A percentile compares a stretch with the other conserved stretches of the same genome.
phyloP scores from a whole-genome alignment of 2,888 invertebrate genomes.

The Luffia ferchaultella region DNA sequence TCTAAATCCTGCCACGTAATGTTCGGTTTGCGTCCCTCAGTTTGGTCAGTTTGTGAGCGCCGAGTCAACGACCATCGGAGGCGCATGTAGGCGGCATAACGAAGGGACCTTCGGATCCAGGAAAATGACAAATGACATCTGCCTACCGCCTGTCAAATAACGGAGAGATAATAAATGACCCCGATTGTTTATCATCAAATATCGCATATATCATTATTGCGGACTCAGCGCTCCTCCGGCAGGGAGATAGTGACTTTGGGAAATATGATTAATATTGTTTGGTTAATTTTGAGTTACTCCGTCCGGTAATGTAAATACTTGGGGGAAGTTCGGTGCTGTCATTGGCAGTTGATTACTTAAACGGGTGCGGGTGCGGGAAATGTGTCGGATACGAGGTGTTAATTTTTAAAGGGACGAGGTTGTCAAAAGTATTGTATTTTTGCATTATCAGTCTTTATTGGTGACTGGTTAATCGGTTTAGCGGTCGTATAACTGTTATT shows the following conservation, averaged over 20 bases:
- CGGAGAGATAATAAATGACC: conserved; percentile 73
- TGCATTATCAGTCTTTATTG: too few relatives aligned
- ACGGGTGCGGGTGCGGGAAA: not conserved
- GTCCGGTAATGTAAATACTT: conserved; percentile 50
- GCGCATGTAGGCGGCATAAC: conserved; percentile 59
- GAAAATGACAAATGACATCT: conserved; percentile 75
- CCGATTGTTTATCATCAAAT: conserved; percentile 70
- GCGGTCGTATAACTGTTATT: too few relatives aligned
- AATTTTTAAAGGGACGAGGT: too few relatives aligned
- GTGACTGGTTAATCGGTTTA: too few relatives aligned
- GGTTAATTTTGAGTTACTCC: conserved; percentile 53
- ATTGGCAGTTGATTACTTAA: conserved; percentile 40
- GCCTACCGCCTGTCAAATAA: conserved; percentile 74
- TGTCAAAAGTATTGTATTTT: too few relatives aligned
- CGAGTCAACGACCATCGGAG: conserved; percentile 50
- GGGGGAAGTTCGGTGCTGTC: conserved; percentile 45
- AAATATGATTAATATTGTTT: conserved; percentile 62
- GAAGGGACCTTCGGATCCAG: conserved; percentile 65
- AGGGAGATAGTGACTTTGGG: conserved; percentile 37
- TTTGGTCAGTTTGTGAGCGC: conserved; percentile 40
- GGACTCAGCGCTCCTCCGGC: conserved; percentile 43
- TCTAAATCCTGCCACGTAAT: conserved; percentile 20
- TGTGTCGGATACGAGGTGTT: not conserved
- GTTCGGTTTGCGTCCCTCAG: conserved; percentile 22
- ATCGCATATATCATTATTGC: conserved; percentile 66